These are phyloP conservation scores for Meloidogyne hapla DNA, from an alignment of 1,140 invertebrate genomes.

Conservation along the genomic window DNA sequence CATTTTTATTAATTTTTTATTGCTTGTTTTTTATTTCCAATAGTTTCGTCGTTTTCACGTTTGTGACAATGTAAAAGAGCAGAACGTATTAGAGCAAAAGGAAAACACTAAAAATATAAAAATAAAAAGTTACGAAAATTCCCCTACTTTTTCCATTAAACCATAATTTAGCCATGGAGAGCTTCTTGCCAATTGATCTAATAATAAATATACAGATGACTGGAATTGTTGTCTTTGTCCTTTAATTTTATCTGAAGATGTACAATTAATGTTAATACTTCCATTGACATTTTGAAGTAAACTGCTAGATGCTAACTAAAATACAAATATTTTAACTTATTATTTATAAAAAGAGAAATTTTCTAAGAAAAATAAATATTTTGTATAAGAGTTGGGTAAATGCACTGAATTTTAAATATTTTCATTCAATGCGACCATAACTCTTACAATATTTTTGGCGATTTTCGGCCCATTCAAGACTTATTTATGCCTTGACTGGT, in stretches of 20 bases:
- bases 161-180: conserved; percentile 58
- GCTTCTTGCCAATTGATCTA: conserved; percentile 55
- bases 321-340: too few relatives aligned
- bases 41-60: conserved; percentile 31
- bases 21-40: background rate
- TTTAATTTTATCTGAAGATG: conserved; percentile 31
- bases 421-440: conserved; percentile 18
- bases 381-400: conserved; percentile 17
- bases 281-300: conserved; percentile 53
- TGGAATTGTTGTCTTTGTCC: conserved; percentile 37
- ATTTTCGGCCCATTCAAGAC: background rate
- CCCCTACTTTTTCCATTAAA: conserved; percentile 47
- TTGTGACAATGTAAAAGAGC: conserved; percentile 56
- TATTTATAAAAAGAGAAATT: background rate
- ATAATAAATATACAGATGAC: conserved; percentile 54
- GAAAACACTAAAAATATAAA: conserved; percentile 48
- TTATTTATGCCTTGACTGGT: background rate
- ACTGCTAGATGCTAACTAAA: conserved; percentile 58
- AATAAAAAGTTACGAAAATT: background rate
- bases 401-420: background rate
- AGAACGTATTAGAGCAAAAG: conserved; percentile 57
- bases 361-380: conserved; percentile 12
- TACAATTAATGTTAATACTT: background rate
- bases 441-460: background rate
- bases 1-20: background rate